Evolutionary conservation across 2,113 vertebrate species (phyloP).

Genomic region (Craseonycteris thonglongyai): DNA sequence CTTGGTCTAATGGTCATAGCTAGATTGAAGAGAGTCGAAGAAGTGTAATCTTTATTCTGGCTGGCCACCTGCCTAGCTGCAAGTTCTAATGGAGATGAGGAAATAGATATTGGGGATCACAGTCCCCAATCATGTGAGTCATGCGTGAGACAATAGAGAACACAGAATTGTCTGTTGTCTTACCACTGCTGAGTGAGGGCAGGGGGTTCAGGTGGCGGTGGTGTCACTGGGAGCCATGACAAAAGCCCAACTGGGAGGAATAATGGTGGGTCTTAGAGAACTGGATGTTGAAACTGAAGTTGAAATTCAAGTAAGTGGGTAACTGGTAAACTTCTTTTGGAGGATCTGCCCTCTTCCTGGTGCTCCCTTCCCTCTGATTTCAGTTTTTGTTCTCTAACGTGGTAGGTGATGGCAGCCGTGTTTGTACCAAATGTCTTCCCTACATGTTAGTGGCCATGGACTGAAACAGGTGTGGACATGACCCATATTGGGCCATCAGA

Average conservation of each 20-base stretch:
- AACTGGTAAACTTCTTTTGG: neutral
- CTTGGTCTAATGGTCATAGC: neutral
- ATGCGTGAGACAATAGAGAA: neutral
- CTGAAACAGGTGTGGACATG: neutral
- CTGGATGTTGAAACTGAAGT: neutral
- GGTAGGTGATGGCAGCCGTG: neutral
- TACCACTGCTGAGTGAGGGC: neutral
- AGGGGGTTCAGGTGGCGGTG: too few relatives aligned
- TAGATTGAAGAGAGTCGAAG: neutral
- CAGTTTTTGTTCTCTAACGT: neutral
- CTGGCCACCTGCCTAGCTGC: neutral
- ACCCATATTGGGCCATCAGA: neutral
- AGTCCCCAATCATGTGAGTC: neutral
- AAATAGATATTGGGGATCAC: neutral
- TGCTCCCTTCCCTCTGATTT: neutral
- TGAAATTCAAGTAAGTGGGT: neutral
- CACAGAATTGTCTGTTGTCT: neutral
- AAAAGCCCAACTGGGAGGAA: neutral
- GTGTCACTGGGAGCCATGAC: neutral
- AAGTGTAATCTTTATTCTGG: neutral
- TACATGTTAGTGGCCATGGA: neutral
- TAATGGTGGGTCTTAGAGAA: neutral
- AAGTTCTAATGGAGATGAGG: neutral
- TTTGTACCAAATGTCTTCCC: neutral
- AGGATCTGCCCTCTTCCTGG: neutral